These are phyloP conservation scores for Caenorhabditis sp. DNA, from an alignment of 2,888 invertebrate genomes.

Conservation along the genomic window DNA sequence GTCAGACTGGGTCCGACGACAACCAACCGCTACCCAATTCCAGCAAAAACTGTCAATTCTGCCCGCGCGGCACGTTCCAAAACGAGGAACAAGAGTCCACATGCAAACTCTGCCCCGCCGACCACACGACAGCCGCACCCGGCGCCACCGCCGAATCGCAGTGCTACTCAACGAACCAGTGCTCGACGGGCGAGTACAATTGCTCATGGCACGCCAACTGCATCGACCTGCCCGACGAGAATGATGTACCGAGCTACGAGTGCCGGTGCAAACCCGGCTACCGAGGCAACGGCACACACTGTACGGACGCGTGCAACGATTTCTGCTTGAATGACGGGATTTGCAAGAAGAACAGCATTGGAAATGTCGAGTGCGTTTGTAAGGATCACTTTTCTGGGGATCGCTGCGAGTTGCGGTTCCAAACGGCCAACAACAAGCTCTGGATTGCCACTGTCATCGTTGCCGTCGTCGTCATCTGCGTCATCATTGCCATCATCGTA, in stretches of 20 bases:
- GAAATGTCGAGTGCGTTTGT: conserved; percentile 82
- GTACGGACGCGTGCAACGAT: conserved; percentile 82
- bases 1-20: no score
- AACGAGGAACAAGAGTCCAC: conserved; percentile 93
- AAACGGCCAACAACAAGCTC: conserved; percentile 75
- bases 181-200: conserved; percentile 82
- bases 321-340: conserved; percentile 83
- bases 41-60: conserved; percentile 91
- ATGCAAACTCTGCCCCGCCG: conserved; percentile 93
- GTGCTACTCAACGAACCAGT: conserved; percentile 83
- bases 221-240: conserved; percentile 82
- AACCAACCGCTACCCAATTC: no score
- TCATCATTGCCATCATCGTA: conserved; percentile 79
- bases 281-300: conserved; percentile 87
- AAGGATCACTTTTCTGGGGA: conserved; percentile 82
- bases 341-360: conserved; percentile 82
- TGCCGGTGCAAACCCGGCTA: conserved; percentile 96
- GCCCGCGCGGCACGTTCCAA: conserved; percentile 94
- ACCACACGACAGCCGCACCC: conserved; percentile 89
- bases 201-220: conserved; percentile 83
- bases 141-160: conserved; percentile 82
- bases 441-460: conserved; percentile 65
- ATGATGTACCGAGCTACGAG: conserved; percentile 85
- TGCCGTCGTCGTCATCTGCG: conserved; percentile 77
- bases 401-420: conserved; percentile 71